Conservation (phyloP, 2,797 vertebrate species). For the Sardinella longiceps region DNA sequence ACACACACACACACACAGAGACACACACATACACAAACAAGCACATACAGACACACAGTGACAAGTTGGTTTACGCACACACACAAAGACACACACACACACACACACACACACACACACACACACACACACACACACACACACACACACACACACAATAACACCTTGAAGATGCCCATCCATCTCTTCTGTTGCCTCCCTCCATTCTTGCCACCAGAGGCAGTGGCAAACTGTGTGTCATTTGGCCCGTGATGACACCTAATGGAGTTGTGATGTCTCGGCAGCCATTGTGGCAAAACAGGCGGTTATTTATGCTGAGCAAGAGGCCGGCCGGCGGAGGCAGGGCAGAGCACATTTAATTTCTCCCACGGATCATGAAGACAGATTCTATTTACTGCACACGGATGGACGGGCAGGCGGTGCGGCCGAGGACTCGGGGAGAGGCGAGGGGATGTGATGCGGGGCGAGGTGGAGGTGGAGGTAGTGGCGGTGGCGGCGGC, state of each 20-base stretch:
- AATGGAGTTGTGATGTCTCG: conserved; percentile 57
- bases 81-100: neutral
- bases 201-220: neutral
- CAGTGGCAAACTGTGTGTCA: conserved; percentile 39
- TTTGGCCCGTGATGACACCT: conserved; percentile 49
- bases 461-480: neutral
- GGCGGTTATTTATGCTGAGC: conserved; percentile 64
- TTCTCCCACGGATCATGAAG: conserved; percentile 67
- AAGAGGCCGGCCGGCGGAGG: conserved; percentile 55
- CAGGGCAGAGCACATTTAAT: conserved; percentile 67
- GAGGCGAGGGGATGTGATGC: conserved; percentile 48
- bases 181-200: neutral
- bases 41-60: neutral
- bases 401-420: conserved; percentile 53
- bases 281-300: conserved; percentile 52
- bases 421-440: neutral
- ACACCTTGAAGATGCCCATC: neutral
- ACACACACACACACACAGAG: too few relatives aligned
- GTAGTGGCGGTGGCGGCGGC: conserved; percentile 14
- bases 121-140: neutral
- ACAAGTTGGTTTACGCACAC: neutral
- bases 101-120: neutral
- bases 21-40: too few relatives aligned
- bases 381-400: conserved; percentile 70
- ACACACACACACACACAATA: neutral